A percentile compares a stretch with the other conserved stretches of the same genome.
Conservation (phyloP, 2,888 invertebrate genomes). For the Podabrus alpinus region DNA sequence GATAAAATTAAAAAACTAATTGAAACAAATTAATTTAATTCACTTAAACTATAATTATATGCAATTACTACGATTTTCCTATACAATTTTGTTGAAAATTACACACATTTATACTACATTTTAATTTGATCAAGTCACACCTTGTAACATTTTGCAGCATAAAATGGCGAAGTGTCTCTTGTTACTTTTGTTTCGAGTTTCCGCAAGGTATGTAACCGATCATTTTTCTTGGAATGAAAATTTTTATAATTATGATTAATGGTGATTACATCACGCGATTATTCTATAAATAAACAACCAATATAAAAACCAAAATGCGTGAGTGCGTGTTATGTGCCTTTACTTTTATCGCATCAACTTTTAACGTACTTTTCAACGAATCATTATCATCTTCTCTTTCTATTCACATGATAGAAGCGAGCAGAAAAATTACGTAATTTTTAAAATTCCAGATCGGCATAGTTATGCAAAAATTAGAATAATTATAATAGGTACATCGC, state of each 20-base stretch:
- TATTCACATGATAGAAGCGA: neutral
- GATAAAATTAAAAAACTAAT: neutral
- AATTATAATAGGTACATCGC: conserved; percentile 20
- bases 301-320: conserved; percentile 15
- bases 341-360: neutral
- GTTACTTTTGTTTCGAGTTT: neutral
- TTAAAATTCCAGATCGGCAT: neutral
- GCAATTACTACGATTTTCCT: neutral
- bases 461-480: conserved; percentile 10
- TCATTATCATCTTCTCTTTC: neutral
- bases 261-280: conserved; percentile 10
- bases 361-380: neutral
- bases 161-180: neutral
- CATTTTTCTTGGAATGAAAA: conserved; percentile 8
- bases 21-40: neutral
- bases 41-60: neutral
- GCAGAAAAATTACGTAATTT: neutral
- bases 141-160: neutral
- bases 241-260: conserved; percentile 16
- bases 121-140: neutral
- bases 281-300: conserved; percentile 13
- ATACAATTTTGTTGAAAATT: neutral
- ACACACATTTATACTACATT: neutral
- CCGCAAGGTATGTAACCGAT: neutral
- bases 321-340: conserved; percentile 10